phyloP scores from a whole-genome alignment of 1,140 invertebrate genomes.

The Euura saliciscinereae region DNA sequence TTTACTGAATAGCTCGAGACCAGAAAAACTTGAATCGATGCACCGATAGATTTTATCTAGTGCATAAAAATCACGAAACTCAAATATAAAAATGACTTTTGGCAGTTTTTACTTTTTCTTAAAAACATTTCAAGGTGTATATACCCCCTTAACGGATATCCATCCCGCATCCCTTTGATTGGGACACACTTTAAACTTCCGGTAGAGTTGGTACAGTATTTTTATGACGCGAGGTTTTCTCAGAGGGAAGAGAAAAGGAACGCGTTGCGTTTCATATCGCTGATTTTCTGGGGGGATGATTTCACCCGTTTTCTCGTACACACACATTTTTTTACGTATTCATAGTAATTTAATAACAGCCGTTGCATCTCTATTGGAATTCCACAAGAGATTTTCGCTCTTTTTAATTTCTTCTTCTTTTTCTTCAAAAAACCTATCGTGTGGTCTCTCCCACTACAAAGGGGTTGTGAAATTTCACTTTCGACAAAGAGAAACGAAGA shows the following conservation, averaged over 20 bases:
- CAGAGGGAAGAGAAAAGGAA: not conserved
- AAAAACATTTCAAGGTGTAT: too few relatives aligned
- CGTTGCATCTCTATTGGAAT: slow-evolving; percentile 16
- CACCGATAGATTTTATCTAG: too few relatives aligned
- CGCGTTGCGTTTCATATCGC: slow-evolving; percentile 50
- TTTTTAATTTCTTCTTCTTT: not conserved
- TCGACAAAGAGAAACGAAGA: too few relatives aligned
- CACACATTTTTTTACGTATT: slow-evolving; percentile 38
- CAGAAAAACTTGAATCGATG: too few relatives aligned
- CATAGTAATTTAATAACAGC: slow-evolving; percentile 52
- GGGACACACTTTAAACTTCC: not conserved
- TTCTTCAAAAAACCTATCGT: not conserved
- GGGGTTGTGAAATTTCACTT: too few relatives aligned
- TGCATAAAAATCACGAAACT: too few relatives aligned
- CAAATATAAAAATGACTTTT: too few relatives aligned
- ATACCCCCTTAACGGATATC: too few relatives aligned
- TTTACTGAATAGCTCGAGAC: too few relatives aligned
- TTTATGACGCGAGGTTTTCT: not conserved
- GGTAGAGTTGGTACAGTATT: not conserved
- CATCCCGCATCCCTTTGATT: not conserved
- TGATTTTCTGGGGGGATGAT: slow-evolving; percentile 45
- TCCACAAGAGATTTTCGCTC: slow-evolving; percentile 11
- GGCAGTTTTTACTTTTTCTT: too few relatives aligned
- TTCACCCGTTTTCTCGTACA: not conserved
- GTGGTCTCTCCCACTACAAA: not conserved